phyloP scores from a whole-genome alignment of 2,888 invertebrate genomes.

The Brassicogethes aeneus region DNA sequence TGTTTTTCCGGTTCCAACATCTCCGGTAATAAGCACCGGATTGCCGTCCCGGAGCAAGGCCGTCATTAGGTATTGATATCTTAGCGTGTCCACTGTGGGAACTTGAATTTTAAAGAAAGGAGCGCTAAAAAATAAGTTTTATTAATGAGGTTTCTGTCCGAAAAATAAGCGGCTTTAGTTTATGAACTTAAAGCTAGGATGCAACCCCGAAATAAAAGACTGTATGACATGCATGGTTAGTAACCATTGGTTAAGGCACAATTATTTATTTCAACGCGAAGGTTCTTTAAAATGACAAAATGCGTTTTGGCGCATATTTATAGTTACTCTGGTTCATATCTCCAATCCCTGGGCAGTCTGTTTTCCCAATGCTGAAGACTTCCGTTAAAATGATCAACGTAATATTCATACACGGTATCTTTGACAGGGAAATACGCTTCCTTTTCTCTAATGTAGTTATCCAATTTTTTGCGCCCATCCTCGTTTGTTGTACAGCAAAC shows the following conservation, averaged over 20 bases:
- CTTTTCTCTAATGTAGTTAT: conserved; percentile 69
- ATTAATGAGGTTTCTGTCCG: background rate
- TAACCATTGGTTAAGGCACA: conserved; percentile 2
- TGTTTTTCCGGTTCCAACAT: conserved; percentile 84
- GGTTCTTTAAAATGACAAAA: too few relatives aligned
- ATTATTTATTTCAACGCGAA: too few relatives aligned
- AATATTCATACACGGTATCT: conserved; percentile 85
- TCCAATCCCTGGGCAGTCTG: conserved; percentile 65
- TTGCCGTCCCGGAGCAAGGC: conserved; percentile 54
- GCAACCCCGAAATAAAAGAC: too few relatives aligned
- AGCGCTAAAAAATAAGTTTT: conserved; percentile 40
- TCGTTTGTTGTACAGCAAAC: conserved; percentile 74
- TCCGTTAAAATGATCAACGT: conserved; percentile 64
- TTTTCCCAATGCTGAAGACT: conserved; percentile 74
- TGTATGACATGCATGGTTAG: too few relatives aligned
- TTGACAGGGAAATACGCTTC: conserved; percentile 76
- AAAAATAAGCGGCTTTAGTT: too few relatives aligned
- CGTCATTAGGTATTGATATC: conserved; percentile 67
- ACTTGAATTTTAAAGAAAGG: conserved; percentile 80
- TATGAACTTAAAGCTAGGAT: too few relatives aligned
- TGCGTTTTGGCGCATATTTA: too few relatives aligned
- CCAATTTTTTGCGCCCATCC: conserved; percentile 66
- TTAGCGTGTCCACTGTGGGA: conserved; percentile 81
- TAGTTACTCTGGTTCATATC: conserved; percentile 53
- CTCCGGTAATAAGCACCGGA: conserved; percentile 72